These are phyloP conservation scores for Mizuhopecten yessoensis DNA, from an alignment of 1,140 invertebrate species.

Conservation along the genomic window DNA sequence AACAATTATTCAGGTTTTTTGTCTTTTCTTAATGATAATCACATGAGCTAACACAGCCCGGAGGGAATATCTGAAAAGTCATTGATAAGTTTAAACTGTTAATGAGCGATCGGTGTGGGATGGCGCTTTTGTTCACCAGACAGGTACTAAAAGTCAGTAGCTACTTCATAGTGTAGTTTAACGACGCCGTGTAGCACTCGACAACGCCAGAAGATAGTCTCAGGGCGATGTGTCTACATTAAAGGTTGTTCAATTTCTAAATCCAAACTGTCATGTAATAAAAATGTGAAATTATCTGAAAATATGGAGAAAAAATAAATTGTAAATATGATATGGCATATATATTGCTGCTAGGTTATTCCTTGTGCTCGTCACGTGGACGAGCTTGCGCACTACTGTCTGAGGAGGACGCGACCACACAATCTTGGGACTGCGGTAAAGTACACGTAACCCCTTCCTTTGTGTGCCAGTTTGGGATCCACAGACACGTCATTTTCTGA, in stretches of 20 bases:
- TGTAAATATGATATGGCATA: slow-evolving; percentile 20
- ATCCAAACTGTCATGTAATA: not conserved
- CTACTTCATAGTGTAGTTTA: not conserved
- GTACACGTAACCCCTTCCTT: not conserved
- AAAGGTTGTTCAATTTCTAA: not conserved
- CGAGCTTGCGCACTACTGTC: not conserved
- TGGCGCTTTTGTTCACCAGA: not conserved
- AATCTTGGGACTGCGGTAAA: not conserved
- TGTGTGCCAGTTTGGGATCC: not conserved
- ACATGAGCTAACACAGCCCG: not conserved
- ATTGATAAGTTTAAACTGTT: slow-evolving; percentile 21
- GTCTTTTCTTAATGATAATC: not conserved
- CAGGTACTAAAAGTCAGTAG: not conserved
- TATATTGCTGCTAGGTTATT: not conserved
- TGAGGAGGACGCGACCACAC: not conserved
- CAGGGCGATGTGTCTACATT: too few relatives aligned
- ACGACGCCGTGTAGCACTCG: too few relatives aligned
- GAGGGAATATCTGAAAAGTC: not conserved
- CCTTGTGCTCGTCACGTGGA: not conserved
- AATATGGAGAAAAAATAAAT: not conserved
- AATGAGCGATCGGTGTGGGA: not conserved
- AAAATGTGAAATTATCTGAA: not conserved
- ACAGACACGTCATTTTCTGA: not conserved
- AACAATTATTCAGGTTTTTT: not conserved
- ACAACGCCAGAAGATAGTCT: too few relatives aligned